These are phyloP conservation scores for Agelas oroides DNA, from an alignment of 37 sponge, comb jelly and placozoan species.

Conservation along the genomic window DNA sequence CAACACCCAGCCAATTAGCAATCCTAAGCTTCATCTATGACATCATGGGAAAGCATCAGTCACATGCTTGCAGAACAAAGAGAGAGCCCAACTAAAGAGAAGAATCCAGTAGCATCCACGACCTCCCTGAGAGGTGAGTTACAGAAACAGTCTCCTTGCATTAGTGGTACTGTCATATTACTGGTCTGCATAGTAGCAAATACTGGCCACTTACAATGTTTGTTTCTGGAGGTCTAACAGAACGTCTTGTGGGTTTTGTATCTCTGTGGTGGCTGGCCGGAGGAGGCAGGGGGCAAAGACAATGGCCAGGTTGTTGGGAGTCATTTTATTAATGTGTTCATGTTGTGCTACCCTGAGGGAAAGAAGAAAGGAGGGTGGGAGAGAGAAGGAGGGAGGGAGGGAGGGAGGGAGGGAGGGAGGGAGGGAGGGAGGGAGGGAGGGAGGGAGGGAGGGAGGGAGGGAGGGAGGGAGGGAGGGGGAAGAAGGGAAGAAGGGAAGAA, in stretches of 20 bases:
- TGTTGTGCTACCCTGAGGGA: conserved; percentile 77
- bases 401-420: not conserved
- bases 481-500: not conserved
- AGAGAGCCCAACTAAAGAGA: too few species aligned
- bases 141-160: too few species aligned
- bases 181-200: conserved; percentile 13
- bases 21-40: too few species aligned
- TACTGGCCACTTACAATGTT: conserved; percentile 55
- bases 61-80: too few species aligned
- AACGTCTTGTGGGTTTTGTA: conserved; percentile 61
- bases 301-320: conserved; percentile 78
- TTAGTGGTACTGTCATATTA: too few species aligned
- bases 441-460: not conserved
- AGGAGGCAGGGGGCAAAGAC: conserved; percentile 89
- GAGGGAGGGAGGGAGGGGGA: not conserved
- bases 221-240: conserved; percentile 81
- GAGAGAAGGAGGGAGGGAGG: not conserved
- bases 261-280: conserved; percentile 29
- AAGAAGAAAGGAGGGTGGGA: not conserved
- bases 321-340: conserved; percentile 84
- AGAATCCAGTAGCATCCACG: too few species aligned
- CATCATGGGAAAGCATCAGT: too few species aligned
- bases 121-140: too few species aligned
- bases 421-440: not conserved
- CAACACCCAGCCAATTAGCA: too few species aligned